Evolutionary conservation across 1,140 invertebrate species (phyloP).

Genomic region (Manduca sexta): DNA sequence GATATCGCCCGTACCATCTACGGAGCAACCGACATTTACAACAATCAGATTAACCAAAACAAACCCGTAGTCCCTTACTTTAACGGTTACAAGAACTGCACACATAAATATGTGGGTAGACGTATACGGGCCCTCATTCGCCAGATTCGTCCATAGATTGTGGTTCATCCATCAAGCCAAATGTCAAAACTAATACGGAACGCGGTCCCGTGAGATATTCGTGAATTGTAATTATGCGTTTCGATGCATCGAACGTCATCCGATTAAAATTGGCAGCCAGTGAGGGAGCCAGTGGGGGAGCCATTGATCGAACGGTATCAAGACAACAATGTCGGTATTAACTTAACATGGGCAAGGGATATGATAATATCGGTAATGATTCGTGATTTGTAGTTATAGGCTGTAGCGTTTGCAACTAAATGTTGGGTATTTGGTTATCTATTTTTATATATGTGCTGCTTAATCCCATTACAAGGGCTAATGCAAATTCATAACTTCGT

Average conservation of each 20-base stretch:
- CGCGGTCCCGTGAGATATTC: constrained; percentile 62
- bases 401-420: too few species aligned
- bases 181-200: constrained; percentile 71
- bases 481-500: too few species aligned
- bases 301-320: background rate
- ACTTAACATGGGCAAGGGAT: too few species aligned
- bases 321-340: too few species aligned
- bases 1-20: constrained; percentile 34
- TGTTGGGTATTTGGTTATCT: too few species aligned
- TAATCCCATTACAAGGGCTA: too few species aligned
- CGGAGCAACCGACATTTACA: constrained; percentile 5
- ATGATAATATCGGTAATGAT: too few species aligned
- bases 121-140: constrained; percentile 52
- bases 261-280: constrained; percentile 70
- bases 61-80: constrained; percentile 12
- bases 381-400: too few species aligned
- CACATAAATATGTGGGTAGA: constrained; percentile 12
- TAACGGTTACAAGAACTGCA: constrained; percentile 11
- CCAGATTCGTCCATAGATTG: constrained; percentile 63
- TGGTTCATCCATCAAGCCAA: constrained; percentile 66
- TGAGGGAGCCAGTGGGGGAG: constrained; percentile 30
- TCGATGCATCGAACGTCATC: constrained; percentile 59
- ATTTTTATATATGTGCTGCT: too few species aligned
- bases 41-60: constrained; percentile 12
- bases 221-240: constrained; percentile 63